Percentiles rank a stretch among this genome's conserved stretches.
These are phyloP conservation scores for Amphipoea oculea DNA, from an alignment of 2,888 invertebrate species.

Conservation along the genomic window DNA sequence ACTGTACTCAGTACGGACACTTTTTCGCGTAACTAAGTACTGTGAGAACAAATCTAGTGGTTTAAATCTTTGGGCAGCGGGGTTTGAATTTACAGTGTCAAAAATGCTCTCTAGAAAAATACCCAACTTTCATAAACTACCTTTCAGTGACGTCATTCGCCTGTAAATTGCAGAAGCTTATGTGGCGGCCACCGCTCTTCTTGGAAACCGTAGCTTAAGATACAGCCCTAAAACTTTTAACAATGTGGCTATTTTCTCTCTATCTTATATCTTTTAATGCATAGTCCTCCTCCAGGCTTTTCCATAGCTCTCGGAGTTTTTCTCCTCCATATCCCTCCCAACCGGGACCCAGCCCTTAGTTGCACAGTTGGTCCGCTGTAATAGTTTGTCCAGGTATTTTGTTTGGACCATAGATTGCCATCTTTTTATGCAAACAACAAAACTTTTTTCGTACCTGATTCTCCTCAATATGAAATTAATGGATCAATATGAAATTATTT, in stretches of 20 bases:
- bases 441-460: neutral
- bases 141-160: neutral
- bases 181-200: neutral
- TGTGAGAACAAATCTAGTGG: neutral
- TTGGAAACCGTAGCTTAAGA: neutral
- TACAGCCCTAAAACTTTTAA: neutral
- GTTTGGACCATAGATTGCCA: neutral
- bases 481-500: neutral
- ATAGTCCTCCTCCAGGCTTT: too few species aligned
- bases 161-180: neutral
- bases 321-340: neutral
- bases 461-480: neutral
- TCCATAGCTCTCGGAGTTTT: neutral
- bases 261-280: neutral
- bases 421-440: neutral
- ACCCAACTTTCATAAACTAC: neutral
- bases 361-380: neutral
- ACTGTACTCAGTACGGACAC: neutral
- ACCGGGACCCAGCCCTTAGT: neutral
- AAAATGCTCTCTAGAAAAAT: neutral
- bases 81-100: neutral
- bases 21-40: too few species aligned
- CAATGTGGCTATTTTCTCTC: neutral
- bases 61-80: neutral
- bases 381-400: neutral